Percentiles rank a stretch among this genome's conserved stretches.
phyloP scores from a whole-genome alignment of 2,888 invertebrate genomes.

The Apotomis turbidana region DNA sequence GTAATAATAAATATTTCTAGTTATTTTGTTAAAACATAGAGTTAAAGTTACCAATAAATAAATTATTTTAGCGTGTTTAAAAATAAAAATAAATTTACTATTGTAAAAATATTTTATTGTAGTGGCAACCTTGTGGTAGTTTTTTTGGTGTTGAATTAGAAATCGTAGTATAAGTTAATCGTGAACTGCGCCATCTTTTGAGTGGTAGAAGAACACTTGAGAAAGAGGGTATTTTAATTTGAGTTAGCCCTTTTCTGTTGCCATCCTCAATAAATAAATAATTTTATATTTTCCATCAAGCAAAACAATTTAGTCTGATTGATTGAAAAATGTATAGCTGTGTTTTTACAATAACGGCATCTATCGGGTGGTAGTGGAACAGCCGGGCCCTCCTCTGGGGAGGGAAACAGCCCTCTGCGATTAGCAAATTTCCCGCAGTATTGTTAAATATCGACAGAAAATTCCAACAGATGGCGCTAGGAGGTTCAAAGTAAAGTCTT shows the following conservation, averaged over 20 bases:
- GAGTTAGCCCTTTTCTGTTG: no score
- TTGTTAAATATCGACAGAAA: conserved; percentile 27
- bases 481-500: conserved; percentile 11
- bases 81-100: no score
- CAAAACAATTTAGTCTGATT: no score
- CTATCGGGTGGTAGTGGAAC: conserved; percentile 60
- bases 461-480: conserved; percentile 35
- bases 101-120: no score
- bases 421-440: conserved; percentile 8
- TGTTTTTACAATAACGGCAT: conserved; percentile 53
- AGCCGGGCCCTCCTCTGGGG: conserved; percentile 45
- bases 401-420: conserved; percentile 13
- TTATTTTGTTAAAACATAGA: no score
- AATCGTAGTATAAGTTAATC: no score
- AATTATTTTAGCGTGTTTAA: no score
- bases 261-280: background rate
- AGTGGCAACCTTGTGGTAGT: no score
- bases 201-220: background rate
- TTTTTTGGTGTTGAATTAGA: no score
- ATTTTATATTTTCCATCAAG: background rate
- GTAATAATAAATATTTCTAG: no score
- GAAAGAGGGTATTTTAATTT: background rate
- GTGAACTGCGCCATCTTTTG: conserved; percentile 5
- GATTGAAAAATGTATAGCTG: no score
- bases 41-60: no score